phyloP scores from a whole-genome alignment of 2,113 vertebrate species.

The Probosciger aterrimus region DNA sequence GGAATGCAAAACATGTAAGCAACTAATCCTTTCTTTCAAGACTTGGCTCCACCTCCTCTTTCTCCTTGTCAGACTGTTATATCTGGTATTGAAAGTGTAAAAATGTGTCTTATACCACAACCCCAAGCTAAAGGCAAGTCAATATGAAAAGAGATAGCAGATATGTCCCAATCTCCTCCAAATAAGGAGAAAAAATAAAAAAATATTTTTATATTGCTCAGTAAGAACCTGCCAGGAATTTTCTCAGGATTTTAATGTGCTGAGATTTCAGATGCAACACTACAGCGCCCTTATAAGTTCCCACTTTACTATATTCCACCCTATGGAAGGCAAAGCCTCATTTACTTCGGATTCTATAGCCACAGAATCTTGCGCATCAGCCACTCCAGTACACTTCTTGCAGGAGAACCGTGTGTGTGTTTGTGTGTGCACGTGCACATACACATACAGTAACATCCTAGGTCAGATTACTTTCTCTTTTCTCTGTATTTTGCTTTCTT shows the following conservation, averaged over 20 bases:
- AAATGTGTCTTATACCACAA: not conserved
- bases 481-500: not conserved
- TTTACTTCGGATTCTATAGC: not conserved
- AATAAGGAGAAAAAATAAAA: not conserved
- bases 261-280: not conserved
- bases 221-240: not conserved
- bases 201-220: not conserved
- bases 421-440: too few relatives aligned
- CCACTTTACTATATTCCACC: not conserved
- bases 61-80: not conserved
- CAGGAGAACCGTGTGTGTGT: not conserved
- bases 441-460: accelerated
- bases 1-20: constrained; percentile 55
- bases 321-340: not conserved
- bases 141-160: not conserved
- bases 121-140: not conserved
- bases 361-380: not conserved
- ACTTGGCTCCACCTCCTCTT: not conserved
- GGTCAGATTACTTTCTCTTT: not conserved
- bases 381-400: not conserved
- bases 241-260: not conserved
- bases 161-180: not conserved
- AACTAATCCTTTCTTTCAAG: constrained; percentile 3
- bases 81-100: not conserved
- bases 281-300: not conserved